Conservation (phyloP, 2,113 vertebrate species). For the Psilopsiagon aymara region DNA sequence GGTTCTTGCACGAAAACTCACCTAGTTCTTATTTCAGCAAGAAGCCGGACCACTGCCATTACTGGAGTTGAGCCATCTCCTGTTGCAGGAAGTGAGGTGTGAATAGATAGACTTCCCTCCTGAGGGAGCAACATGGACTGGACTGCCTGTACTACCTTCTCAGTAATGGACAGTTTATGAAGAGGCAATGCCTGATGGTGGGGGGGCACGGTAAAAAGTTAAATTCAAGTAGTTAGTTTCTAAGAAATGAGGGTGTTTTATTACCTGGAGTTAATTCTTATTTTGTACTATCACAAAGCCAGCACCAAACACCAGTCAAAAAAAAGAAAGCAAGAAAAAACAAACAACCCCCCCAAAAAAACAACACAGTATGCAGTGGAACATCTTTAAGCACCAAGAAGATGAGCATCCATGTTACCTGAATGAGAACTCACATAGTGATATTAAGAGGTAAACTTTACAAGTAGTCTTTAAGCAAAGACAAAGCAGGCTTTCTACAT, state of each 20-base stretch:
- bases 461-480: background rate
- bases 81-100: constrained; percentile 95
- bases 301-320: constrained; percentile 25
- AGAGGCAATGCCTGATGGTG: constrained; percentile 91
- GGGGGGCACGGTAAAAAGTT: constrained; percentile 74
- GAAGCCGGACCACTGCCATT: constrained; percentile 95
- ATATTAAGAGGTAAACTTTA: background rate
- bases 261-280: constrained; percentile 74
- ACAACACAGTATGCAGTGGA: background rate
- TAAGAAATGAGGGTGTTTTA: constrained; percentile 75
- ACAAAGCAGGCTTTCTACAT: background rate
- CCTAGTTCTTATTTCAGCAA: constrained; percentile 98
- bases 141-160: constrained; percentile 98
- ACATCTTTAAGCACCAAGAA: background rate
- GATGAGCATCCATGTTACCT: background rate
- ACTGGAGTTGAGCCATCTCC: constrained; percentile 97
- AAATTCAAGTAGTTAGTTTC: constrained; percentile 80
- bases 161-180: constrained; percentile 98
- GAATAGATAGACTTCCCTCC: constrained; percentile 98
- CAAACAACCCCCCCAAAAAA: background rate
- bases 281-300: constrained; percentile 47
- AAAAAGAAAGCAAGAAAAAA: background rate
- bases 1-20: constrained; percentile 49
- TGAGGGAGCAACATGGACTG: constrained; percentile 99
- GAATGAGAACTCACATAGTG: constrained; percentile 15